Percentiles rank a stretch among this genome's conserved stretches.
These are phyloP conservation scores for Anser cygnoides DNA, from an alignment of 2,113 vertebrate species.

Conservation along the genomic window DNA sequence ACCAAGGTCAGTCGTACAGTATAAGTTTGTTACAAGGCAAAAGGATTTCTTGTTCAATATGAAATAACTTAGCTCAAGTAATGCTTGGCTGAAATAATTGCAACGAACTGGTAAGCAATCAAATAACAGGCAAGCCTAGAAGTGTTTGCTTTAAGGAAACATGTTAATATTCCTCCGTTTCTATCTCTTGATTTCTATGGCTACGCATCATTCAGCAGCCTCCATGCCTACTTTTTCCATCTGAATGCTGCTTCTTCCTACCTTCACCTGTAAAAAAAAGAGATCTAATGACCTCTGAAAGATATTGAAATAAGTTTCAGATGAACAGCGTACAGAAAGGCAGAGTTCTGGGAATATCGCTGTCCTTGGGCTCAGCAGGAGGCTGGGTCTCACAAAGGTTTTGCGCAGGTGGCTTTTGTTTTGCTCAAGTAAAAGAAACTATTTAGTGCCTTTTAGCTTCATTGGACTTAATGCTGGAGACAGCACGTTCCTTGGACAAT, in stretches of 20 bases:
- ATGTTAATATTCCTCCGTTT: not conserved
- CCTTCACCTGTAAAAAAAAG: not conserved
- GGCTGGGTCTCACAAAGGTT: not conserved
- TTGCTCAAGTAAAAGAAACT: not conserved
- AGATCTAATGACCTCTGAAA: not conserved
- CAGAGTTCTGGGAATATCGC: not conserved
- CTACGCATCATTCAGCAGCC: not conserved
- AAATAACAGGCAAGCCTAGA: not conserved
- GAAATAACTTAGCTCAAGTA: not conserved
- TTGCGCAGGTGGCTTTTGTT: not conserved
- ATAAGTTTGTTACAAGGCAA: slow-evolving; percentile 1
- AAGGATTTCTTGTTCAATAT: not conserved
- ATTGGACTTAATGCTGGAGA: not conserved
- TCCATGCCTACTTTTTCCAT: not conserved
- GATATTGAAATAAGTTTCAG: not conserved
- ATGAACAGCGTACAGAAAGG: fast-evolving
- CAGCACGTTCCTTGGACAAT: not conserved
- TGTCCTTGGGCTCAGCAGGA: fast-evolving
- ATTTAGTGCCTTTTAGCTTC: not conserved
- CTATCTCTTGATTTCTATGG: not conserved
- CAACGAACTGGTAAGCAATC: not conserved
- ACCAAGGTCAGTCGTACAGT: not conserved
- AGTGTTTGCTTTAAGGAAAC: not conserved
- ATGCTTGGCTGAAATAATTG: not conserved
- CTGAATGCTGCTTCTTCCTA: not conserved